Evolutionary conservation across 2,113 vertebrate species (phyloP), one percentile per base, ranked within the genome.

Genomic region (Antennarius striatus): DNA sequence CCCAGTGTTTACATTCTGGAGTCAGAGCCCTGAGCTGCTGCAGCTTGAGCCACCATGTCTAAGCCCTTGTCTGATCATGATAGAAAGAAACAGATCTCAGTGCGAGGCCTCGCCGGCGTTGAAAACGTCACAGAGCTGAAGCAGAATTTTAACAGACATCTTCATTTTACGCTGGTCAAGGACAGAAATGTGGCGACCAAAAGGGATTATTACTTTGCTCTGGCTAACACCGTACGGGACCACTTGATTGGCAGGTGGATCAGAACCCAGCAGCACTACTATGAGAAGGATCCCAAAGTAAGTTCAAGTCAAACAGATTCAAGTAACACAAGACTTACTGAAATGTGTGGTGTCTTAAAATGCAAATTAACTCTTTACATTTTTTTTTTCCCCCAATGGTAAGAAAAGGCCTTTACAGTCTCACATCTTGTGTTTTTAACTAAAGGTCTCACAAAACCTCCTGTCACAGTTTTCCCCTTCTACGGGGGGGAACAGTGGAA

Each of bases 201-300:
- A 13, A 80, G 95, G 68, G 96, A 97, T 91, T 97, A 97, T 92
- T 97, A 95, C 89, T 95, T 94, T 47, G 96, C 96, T 0, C 92
- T 97, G 39, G 95, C 95, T 12, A 67, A 96, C 92, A 95, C 96
- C 0, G 95, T 96, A 22, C 92, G 96, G 0, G 96, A 96, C 71
- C 96, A 96, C 86, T 86, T 96, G 70, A 91, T 96, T 51, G 95
- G 95, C 63, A 92, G 94, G 69, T 96, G 95, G 95, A 94, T 97
- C 89, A 90, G 95, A 79, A 97, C 96, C n/a, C 96, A 96, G 89
- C 96, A 96, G 88, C 77, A 95, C 86, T 96, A 96, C 90, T 96
- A 97, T 36, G 95, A 96, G 87, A 96, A 94, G 81, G 96, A 97
- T 82, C 96, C 96, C 60, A 96, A 96, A 94, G 96, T 96, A 90